These are phyloP conservation scores for human DNA, from an alignment of 2,113 vertebrate species.

Conservation along the genomic window DNA sequence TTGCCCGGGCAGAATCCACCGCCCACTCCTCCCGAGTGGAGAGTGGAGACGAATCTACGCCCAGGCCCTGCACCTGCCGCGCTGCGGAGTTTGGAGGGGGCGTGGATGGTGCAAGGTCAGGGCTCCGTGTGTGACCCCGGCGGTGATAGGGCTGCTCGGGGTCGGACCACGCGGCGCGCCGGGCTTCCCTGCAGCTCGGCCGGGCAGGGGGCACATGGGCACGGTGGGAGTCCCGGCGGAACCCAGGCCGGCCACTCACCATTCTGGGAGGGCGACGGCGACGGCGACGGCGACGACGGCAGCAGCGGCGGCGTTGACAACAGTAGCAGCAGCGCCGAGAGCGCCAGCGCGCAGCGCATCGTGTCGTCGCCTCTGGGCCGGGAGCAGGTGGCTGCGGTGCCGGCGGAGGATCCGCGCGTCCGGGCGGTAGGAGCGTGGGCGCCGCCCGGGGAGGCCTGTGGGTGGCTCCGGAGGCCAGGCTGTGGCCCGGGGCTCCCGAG, in stretches of 20 bases:
- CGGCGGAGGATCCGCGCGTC: background rate
- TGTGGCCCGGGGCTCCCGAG: background rate
- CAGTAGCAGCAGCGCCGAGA: constrained; percentile 31
- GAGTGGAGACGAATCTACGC: background rate
- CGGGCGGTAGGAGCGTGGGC: background rate
- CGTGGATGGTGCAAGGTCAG: constrained; percentile 41
- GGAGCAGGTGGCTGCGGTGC: constrained; percentile 66
- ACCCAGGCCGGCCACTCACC: constrained; percentile 53
- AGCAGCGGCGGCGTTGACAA: background rate
- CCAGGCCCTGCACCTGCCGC: background rate
- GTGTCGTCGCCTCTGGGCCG: constrained; percentile 18
- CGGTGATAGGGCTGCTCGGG: background rate
- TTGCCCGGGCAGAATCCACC: background rate
- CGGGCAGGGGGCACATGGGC: background rate
- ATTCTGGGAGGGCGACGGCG: rapidly evolving
- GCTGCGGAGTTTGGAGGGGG: background rate
- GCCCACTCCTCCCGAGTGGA: background rate
- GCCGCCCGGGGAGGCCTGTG: constrained; percentile 26
- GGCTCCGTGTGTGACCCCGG: background rate
- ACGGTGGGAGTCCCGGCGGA: background rate
- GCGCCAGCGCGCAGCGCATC: constrained; percentile 55
- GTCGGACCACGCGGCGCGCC: background rate
- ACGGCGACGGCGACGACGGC: too few relatives aligned
- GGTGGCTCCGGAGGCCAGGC: background rate
- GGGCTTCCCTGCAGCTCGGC: background rate